A percentile compares a stretch with the other conserved stretches of the same genome.
These are phyloP conservation scores for Artibeus lituratus DNA, from an alignment of 2,797 vertebrate genomes.

Conservation along the genomic window DNA sequence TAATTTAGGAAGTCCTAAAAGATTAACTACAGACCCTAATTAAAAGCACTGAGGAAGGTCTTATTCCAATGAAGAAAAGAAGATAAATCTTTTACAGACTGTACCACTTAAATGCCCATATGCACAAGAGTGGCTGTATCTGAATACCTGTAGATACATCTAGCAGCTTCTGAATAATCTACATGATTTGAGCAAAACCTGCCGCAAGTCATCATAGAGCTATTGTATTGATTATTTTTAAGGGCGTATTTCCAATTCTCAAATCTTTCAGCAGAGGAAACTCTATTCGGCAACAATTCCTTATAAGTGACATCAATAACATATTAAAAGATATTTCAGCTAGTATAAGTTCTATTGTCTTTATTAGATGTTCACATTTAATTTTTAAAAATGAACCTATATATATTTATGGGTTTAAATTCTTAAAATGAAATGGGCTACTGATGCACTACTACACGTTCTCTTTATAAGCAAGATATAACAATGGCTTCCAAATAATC, in stretches of 20 bases:
- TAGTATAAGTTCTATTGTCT: neutral
- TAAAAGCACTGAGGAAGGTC: neutral
- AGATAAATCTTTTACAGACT: neutral
- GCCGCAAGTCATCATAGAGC: neutral
- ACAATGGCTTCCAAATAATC: conserved; percentile 64
- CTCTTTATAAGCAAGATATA: conserved; percentile 35
- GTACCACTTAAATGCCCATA: neutral
- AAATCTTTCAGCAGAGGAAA: conserved; percentile 2
- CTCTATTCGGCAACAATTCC: conserved; percentile 14
- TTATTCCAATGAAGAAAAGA: neutral
- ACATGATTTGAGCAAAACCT: neutral
- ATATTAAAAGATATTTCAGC: conserved; percentile 32
- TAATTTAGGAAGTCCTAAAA: conserved; percentile 31
- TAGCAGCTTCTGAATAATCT: neutral
- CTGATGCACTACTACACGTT: conserved; percentile 24
- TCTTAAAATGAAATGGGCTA: conserved; percentile 43
- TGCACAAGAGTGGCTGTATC: neutral
- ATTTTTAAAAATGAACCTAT: neutral
- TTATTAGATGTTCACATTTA: conserved; percentile 11
- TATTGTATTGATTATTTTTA: conserved; percentile 6
- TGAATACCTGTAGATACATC: neutral
- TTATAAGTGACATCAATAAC: conserved; percentile 21
- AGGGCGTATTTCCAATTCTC: neutral
- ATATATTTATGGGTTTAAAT: conserved; percentile 35
- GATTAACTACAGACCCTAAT: conserved; percentile 1